A percentile compares a stretch with the other conserved stretches of the same genome.
These are phyloP conservation scores for Rhodophaea formosa DNA, from an alignment of 2,888 invertebrate species.

Conservation along the genomic window DNA sequence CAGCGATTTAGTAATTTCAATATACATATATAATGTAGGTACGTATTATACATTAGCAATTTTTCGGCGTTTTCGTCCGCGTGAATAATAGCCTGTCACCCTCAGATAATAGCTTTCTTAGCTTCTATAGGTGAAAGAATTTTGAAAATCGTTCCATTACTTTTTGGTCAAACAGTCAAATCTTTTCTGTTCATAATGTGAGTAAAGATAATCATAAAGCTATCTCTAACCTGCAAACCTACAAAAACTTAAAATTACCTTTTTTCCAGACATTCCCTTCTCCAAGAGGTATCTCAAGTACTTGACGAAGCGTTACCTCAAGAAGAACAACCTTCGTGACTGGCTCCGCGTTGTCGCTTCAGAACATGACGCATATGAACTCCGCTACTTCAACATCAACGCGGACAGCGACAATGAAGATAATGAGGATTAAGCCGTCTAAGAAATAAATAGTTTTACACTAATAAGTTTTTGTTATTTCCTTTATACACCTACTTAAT, in stretches of 20 bases:
- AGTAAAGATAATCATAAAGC: too few species aligned
- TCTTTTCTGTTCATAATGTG: too few species aligned
- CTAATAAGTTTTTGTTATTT: conserved; percentile 42
- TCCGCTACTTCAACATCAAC: conserved; percentile 99
- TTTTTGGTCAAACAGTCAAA: too few species aligned
- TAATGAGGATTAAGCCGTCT: conserved; percentile 88
- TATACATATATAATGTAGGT: too few species aligned
- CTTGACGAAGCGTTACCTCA: conserved; percentile 99
- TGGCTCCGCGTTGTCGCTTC: conserved; percentile 99
- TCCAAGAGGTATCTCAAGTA: conserved; percentile 97
- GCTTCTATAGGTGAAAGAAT: too few species aligned
- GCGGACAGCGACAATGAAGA: conserved; percentile 89
- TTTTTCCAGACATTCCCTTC: conserved; percentile 83
- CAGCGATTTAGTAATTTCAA: too few species aligned
- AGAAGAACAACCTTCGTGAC: conserved; percentile 99
- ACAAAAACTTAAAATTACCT: neutral
- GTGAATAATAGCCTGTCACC: too few species aligned
- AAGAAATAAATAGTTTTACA: conserved; percentile 73
- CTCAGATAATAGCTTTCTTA: too few species aligned
- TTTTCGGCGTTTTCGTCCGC: too few species aligned
- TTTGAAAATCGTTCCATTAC: too few species aligned
- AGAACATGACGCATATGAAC: conserved; percentile 97
- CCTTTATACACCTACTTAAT: conserved; percentile 7
- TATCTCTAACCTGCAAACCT: too few species aligned
- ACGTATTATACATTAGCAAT: too few species aligned